Evolutionary conservation across 2,113 vertebrate genomes (phyloP).

Genomic region (Paramisgurnus dabryanus): DNA sequence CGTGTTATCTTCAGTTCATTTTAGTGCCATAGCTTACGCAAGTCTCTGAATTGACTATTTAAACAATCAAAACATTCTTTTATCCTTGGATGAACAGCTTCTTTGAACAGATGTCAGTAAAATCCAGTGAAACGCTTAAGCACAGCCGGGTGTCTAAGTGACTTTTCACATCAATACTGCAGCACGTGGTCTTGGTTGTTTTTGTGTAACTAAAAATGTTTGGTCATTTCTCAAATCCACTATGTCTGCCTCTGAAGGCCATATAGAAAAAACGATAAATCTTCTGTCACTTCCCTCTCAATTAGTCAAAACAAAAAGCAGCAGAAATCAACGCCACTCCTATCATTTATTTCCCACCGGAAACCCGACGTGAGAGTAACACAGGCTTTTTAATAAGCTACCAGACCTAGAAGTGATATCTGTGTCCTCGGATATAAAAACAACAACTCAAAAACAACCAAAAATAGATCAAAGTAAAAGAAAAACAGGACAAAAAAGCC

Average conservation of each 20-base stretch:
- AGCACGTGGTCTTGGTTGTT: neutral
- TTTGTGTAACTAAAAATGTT: neutral
- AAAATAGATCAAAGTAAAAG: neutral
- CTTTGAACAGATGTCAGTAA: neutral
- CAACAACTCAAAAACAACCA: conserved; percentile 5
- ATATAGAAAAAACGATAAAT: conserved; percentile 14
- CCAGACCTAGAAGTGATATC: conserved; percentile 42
- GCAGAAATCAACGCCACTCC: conserved; percentile 2
- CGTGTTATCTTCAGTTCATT: no score
- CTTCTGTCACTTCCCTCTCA: conserved; percentile 51
- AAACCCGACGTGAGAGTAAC: neutral
- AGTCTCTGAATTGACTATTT: no score
- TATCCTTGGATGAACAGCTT: no score
- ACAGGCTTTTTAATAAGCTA: conserved; percentile 39
- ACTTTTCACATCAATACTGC: conserved; percentile 2
- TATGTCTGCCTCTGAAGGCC: conserved; percentile 10
- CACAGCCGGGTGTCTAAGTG: neutral
- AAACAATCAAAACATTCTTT: no score
- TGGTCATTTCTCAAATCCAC: conserved; percentile 4
- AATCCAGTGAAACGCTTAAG: neutral
- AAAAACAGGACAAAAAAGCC: neutral
- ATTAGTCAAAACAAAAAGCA: conserved; percentile 33
- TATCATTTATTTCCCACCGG: conserved; percentile 16
- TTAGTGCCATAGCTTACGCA: no score
- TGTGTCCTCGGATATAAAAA: conserved; percentile 34